Evolutionary conservation across 2,797 vertebrate species (phyloP).

Genomic region (Premnoplex brunnescens): DNA sequence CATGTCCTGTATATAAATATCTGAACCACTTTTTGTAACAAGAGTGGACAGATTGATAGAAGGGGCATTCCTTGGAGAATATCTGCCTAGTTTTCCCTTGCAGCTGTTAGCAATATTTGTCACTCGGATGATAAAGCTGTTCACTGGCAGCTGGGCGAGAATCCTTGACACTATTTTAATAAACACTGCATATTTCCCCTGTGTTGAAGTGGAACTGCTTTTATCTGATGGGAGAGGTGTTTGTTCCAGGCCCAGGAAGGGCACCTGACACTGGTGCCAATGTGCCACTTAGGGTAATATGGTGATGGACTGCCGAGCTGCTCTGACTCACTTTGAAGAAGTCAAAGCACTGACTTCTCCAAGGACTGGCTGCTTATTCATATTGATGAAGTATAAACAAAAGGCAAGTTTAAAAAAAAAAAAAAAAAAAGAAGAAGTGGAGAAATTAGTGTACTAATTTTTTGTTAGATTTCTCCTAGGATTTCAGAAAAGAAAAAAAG

Average conservation of each 20-base stretch:
- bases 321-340: neutral
- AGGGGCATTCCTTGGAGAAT: neutral
- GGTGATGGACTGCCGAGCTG: neutral
- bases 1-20: neutral
- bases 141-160: neutral
- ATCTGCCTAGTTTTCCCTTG: neutral
- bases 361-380: neutral
- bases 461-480: neutral
- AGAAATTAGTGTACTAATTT: neutral
- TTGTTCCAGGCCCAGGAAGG: slow-evolving; percentile 17
- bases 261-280: neutral
- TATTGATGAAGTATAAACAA: neutral
- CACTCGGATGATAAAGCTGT: slow-evolving; percentile 7
- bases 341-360: neutral
- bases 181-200: neutral
- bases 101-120: neutral
- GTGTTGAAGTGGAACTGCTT: neutral
- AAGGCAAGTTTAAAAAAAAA: neutral
- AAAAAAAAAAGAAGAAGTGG: neutral
- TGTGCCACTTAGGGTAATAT: neutral
- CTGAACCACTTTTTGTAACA: neutral
- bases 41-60: slow-evolving; percentile 6
- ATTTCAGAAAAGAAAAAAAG: neutral
- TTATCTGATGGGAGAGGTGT: neutral
- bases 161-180: slow-evolving; percentile 21